phyloP scores from a whole-genome alignment of 2,888 invertebrate genomes.

The Noctua janthina region DNA sequence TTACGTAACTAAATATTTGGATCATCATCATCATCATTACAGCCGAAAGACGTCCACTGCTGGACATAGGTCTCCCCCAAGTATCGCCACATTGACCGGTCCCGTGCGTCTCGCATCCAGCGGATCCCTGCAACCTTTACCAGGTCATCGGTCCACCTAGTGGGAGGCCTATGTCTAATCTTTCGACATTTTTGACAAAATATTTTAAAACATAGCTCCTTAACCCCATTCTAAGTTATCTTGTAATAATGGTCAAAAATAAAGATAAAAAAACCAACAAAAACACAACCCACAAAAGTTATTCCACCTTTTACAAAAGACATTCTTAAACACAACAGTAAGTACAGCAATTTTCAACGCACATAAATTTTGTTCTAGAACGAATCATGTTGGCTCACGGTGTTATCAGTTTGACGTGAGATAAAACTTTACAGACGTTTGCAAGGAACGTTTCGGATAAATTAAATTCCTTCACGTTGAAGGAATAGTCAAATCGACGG shows the following conservation, averaged over 20 bases:
- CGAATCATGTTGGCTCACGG: slow-evolving; percentile 66
- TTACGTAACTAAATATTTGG: background rate
- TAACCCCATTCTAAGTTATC: background rate
- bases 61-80: no score
- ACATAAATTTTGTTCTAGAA: slow-evolving; percentile 60
- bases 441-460: slow-evolving; percentile 71
- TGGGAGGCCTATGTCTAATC: background rate
- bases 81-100: no score
- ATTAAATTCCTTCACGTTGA: slow-evolving; percentile 74
- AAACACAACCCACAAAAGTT: slow-evolving; percentile 2
- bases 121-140: no score
- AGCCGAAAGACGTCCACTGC: no score
- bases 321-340: slow-evolving; percentile 19
- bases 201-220: background rate
- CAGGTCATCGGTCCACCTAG: no score
- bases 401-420: slow-evolving; percentile 72
- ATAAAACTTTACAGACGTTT: slow-evolving; percentile 75
- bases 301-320: slow-evolving; percentile 12
- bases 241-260: background rate
- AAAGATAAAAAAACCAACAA: background rate
- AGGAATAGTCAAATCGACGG: slow-evolving; percentile 70
- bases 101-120: no score
- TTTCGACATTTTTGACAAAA: background rate
- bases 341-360: slow-evolving; percentile 42
- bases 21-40: no score